These are phyloP conservation scores for Ammodramus savannarum DNA, from an alignment of 2,113 vertebrate species.

Conservation along the genomic window DNA sequence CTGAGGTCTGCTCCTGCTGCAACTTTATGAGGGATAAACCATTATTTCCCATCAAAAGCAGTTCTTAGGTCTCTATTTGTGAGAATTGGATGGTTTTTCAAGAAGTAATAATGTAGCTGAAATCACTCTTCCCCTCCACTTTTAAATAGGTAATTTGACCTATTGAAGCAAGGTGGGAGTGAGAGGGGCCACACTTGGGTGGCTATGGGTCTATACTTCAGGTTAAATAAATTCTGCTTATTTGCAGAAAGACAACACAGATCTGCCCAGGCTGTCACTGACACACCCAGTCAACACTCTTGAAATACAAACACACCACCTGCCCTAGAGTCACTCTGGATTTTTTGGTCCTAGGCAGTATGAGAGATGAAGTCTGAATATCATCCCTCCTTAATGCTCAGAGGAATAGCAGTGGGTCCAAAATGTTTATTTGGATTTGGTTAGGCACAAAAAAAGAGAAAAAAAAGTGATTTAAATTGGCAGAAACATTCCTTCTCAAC, in stretches of 20 bases:
- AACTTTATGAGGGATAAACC: not conserved
- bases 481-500: not conserved
- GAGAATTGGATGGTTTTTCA: not conserved
- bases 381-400: not conserved
- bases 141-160: not conserved
- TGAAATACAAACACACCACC: not conserved
- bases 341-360: not conserved
- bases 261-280: not conserved
- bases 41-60: not conserved
- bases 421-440: not conserved
- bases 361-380: not conserved
- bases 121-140: accelerated
- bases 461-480: not conserved
- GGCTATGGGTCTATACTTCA: not conserved
- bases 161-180: not conserved
- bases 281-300: accelerated
- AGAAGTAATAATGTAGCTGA: not conserved
- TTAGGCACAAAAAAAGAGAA: not conserved
- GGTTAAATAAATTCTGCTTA: not conserved
- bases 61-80: accelerated
- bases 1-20: not conserved
- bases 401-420: not conserved
- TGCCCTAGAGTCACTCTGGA: not conserved
- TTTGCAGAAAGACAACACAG: not conserved
- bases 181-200: not conserved